These are phyloP conservation scores for Lordiphosa andalusiaca DNA, from an alignment of 2,888 invertebrate genomes.

Conservation along the genomic window DNA sequence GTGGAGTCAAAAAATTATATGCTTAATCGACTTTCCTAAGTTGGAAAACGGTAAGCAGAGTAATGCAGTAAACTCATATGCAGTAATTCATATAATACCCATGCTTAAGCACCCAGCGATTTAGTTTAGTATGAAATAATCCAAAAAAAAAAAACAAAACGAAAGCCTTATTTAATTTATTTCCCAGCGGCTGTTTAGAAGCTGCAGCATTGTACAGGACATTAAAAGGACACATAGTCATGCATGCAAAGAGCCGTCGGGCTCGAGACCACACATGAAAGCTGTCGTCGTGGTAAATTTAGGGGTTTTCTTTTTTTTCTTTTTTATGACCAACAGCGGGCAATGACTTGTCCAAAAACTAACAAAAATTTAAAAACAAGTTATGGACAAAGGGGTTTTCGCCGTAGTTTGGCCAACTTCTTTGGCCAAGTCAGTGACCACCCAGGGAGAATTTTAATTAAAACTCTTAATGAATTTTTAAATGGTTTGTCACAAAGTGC, in stretches of 20 bases:
- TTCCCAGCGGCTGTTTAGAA: conserved; percentile 56
- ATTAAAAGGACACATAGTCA: conserved; percentile 73
- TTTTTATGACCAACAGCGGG: conserved; percentile 25
- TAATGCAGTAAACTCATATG: no score
- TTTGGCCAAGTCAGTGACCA: conserved; percentile 22
- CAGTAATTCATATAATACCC: no score
- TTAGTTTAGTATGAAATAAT: conserved; percentile 1
- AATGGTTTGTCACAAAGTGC: conserved; percentile 31
- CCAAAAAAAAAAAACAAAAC: conserved; percentile 16
- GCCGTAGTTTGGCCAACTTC: conserved; percentile 16
- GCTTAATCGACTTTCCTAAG: no score
- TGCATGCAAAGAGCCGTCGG: conserved; percentile 56
- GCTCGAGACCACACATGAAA: conserved; percentile 51
- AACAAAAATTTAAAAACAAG: conserved; percentile 15
- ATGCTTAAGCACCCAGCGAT: no score
- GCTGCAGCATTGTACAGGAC: conserved; percentile 53
- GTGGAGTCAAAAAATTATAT: no score
- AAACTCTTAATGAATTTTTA: conserved; percentile 66
- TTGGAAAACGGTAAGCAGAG: no score
- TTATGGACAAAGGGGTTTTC: conserved; percentile 18
- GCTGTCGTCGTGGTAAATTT: conserved; percentile 36
- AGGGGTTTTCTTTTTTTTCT: not conserved
- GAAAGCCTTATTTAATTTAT: conserved; percentile 53
- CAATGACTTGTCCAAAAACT: conserved; percentile 27
- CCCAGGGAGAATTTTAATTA: conserved; percentile 55